Percentiles rank a stretch among this genome's conserved stretches.
Evolutionary conservation across 1,140 invertebrate genomes (phyloP).

Genomic region (Drosophila kepulauana): DNA sequence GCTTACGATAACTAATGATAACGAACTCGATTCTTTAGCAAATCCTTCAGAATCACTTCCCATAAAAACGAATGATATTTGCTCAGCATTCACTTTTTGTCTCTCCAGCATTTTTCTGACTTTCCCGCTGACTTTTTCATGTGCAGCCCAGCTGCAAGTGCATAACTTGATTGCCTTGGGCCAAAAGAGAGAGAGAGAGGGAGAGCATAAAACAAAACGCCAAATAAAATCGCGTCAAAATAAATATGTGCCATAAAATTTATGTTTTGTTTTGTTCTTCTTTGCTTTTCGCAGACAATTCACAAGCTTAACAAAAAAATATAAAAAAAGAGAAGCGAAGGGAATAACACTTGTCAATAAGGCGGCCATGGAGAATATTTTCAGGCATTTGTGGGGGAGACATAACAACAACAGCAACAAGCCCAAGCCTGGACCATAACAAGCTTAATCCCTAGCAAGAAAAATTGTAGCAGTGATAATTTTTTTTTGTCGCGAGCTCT

Average conservation of each 20-base stretch:
- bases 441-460: slow-evolving; percentile 76
- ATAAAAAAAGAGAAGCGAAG: slow-evolving; percentile 12
- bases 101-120: background rate
- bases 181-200: background rate
- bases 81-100: background rate
- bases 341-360: slow-evolving; percentile 65
- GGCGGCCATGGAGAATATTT: slow-evolving; percentile 17
- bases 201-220: slow-evolving; percentile 19
- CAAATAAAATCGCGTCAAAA: slow-evolving; percentile 48
- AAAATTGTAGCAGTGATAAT: slow-evolving; percentile 80
- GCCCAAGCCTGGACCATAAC: slow-evolving; percentile 53
- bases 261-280: slow-evolving; percentile 44
- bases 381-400: background rate
- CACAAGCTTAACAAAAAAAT: slow-evolving; percentile 63
- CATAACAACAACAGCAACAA: slow-evolving; percentile 13
- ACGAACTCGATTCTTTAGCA: no score
- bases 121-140: background rate
- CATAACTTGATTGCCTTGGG: slow-evolving; percentile 38
- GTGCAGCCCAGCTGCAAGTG: slow-evolving; percentile 39
- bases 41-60: no score
- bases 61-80: no score
- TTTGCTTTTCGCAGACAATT: slow-evolving; percentile 64
- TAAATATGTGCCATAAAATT: slow-evolving; percentile 70
- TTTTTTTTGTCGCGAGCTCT: slow-evolving; percentile 51
- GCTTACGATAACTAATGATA: no score